Conservation (phyloP, 2,888 invertebrate genomes). For the Hemaris fuciformis region DNA sequence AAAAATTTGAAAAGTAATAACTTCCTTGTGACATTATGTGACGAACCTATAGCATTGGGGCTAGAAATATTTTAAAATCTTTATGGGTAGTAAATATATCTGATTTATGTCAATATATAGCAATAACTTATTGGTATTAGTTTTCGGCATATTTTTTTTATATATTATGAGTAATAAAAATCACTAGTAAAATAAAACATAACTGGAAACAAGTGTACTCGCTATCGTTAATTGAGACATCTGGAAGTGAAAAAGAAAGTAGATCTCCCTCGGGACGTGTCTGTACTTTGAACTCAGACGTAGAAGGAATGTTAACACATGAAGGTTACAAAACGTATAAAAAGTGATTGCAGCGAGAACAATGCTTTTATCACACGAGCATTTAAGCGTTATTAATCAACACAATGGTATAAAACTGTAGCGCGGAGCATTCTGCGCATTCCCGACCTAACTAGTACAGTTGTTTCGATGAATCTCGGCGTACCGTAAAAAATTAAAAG, state of each 20-base stretch:
- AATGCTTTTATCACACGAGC: conserved; percentile 26
- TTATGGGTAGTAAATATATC: too few relatives aligned
- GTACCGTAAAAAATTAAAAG: conserved; percentile 51
- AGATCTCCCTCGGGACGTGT: not conserved
- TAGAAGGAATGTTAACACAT: not conserved
- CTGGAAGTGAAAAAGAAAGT: not conserved
- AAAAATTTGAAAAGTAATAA: too few relatives aligned
- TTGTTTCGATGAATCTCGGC: conserved; percentile 33
- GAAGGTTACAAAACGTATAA: not conserved
- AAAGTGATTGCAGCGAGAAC: conserved; percentile 25
- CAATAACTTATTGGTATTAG: not conserved
- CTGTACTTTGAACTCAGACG: not conserved
- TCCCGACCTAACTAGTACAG: conserved; percentile 31
- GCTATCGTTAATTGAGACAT: not conserved
- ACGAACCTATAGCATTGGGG: too few relatives aligned
- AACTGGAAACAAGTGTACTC: not conserved
- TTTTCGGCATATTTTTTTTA: not conserved
- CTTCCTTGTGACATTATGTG: too few relatives aligned
- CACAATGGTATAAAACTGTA: conserved; percentile 8
- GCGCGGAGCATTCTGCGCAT: conserved; percentile 29
- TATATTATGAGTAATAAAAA: not conserved
- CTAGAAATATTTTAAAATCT: too few relatives aligned
- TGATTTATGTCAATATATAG: not conserved
- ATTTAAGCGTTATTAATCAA: conserved; percentile 15
- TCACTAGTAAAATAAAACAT: not conserved